Evolutionary conservation across 2,888 invertebrate genomes (phyloP).

Genomic region (Troilus luridus): DNA sequence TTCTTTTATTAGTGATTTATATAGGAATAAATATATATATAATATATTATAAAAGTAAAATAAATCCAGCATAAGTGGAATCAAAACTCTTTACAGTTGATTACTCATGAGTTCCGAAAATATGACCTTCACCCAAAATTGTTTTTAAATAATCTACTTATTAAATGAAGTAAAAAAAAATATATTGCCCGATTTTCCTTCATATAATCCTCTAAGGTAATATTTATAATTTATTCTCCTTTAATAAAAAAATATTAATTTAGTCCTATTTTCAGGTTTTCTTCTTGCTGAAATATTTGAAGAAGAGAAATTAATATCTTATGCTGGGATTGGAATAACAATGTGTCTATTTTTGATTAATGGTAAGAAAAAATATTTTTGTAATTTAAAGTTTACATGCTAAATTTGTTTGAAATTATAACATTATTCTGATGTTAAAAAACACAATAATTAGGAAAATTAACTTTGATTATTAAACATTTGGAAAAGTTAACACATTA

Average conservation of each 20-base stretch:
- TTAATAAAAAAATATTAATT: not conserved
- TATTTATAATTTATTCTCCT: not conserved
- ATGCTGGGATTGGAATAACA: constrained; percentile 62
- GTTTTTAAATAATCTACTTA: no score
- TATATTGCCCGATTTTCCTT: no score
- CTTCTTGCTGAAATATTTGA: constrained; percentile 61
- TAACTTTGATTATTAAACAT: not conserved
- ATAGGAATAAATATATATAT: no score
- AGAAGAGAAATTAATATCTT: constrained; percentile 62
- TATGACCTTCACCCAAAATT: no score
- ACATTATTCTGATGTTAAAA: not conserved
- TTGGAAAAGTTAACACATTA: not conserved
- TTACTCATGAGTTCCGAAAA: no score
- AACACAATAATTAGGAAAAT: not conserved
- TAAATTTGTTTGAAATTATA: not conserved
- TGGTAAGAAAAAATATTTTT: constrained; percentile 55
- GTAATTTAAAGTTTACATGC: not conserved
- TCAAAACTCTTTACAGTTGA: no score
- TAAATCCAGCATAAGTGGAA: no score
- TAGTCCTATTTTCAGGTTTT: constrained; percentile 58
- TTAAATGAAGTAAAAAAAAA: no score
- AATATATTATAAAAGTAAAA: no score
- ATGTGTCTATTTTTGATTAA: constrained; percentile 61
- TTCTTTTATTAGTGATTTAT: no score
- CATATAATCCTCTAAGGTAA: no score